Conservation (phyloP, 2,113 vertebrate genomes). For the Nanorana parkeri region DNA sequence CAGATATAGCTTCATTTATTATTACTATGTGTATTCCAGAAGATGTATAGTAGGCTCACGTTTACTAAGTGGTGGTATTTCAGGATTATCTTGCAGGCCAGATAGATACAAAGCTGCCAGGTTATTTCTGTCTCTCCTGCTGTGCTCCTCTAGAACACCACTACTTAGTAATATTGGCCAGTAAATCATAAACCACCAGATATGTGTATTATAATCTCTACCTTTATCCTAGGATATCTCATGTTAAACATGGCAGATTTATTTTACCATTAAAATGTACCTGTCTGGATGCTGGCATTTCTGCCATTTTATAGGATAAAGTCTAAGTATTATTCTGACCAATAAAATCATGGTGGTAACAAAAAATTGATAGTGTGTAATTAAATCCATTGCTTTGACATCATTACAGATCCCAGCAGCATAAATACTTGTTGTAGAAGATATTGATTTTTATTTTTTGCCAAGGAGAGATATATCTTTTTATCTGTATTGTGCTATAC, state of each 20-base stretch:
- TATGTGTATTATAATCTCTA: conserved; percentile 21
- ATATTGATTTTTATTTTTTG: conserved; percentile 53
- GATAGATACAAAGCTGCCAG: neutral
- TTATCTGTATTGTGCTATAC: conserved; percentile 53
- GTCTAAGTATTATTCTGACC: conserved; percentile 30
- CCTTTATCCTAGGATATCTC: conserved; percentile 27
- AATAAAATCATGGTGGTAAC: conserved; percentile 34
- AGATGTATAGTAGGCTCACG: conserved; percentile 19
- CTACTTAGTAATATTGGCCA: conserved; percentile 31
- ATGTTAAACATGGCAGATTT: conserved; percentile 33
- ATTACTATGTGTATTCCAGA: conserved; percentile 36
- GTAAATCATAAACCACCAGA: conserved; percentile 14
- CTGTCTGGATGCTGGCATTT: conserved; percentile 9
- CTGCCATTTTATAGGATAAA: conserved; percentile 16
- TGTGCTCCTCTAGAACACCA: conserved; percentile 9
- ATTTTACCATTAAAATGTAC: conserved; percentile 33
- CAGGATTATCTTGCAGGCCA: neutral
- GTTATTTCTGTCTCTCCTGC: neutral
- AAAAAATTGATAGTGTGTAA: conserved; percentile 36
- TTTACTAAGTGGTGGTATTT: conserved; percentile 45
- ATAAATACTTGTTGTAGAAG: conserved; percentile 53
- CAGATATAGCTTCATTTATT: conserved; percentile 32
- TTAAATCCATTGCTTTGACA: conserved; percentile 42
- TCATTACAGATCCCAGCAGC: conserved; percentile 13
- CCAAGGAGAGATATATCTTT: conserved; percentile 54